These are phyloP conservation scores for Pogonomyrmex barbatus DNA, from an alignment of 1,140 invertebrate species.

Conservation along the genomic window DNA sequence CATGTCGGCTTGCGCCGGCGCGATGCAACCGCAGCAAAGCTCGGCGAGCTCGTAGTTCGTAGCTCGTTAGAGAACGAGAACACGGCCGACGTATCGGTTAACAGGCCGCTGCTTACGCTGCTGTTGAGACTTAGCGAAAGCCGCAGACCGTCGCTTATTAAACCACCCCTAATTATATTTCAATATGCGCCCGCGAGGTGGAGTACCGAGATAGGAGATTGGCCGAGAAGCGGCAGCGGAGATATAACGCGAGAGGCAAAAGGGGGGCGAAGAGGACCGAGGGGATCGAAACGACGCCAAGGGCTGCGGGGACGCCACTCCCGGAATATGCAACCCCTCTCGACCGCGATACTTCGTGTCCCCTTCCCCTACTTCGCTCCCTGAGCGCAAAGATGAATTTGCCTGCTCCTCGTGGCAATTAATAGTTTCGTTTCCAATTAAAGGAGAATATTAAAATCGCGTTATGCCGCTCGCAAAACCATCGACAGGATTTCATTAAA, in stretches of 20 bases:
- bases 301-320: conserved; percentile 55
- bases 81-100: conserved; percentile 69
- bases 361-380: conserved; percentile 50
- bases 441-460: conserved; percentile 73
- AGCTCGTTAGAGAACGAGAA: conserved; percentile 60
- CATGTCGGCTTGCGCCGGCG: conserved; percentile 49
- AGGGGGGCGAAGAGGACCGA: neutral
- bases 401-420: conserved; percentile 70
- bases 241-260: conserved; percentile 9
- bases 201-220: conserved; percentile 68
- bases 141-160: conserved; percentile 78
- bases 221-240: conserved; percentile 29
- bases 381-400: conserved; percentile 69
- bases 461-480: conserved; percentile 17
- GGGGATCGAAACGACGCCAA: conserved; percentile 59
- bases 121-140: conserved; percentile 72
- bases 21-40: conserved; percentile 64
- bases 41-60: conserved; percentile 36
- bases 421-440: conserved; percentile 74
- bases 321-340: conserved; percentile 59
- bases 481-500: conserved; percentile 52
- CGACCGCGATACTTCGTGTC: conserved; percentile 54
- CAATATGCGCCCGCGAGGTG: conserved; percentile 75
- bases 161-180: conserved; percentile 80
- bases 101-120: conserved; percentile 67